These are phyloP conservation scores for Rhamnusium bicolor DNA, from an alignment of 2,888 invertebrate species.

Conservation along the genomic window DNA sequence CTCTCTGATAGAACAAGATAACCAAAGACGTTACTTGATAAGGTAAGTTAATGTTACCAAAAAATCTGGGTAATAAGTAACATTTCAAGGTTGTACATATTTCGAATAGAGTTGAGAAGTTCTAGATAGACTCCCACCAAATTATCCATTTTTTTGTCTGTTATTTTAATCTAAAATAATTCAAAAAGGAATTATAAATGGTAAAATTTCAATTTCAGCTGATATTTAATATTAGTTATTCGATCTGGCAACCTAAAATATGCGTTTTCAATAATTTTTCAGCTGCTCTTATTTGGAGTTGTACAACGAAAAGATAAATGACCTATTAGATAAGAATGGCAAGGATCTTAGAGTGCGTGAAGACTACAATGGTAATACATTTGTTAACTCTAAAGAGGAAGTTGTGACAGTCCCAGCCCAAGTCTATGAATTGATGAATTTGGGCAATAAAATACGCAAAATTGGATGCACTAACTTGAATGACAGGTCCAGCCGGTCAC, in stretches of 20 bases:
- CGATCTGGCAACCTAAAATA: too few species aligned
- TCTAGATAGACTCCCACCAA: too few species aligned
- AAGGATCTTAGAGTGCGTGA: constrained; percentile 79
- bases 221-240: too few species aligned
- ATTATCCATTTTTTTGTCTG: too few species aligned
- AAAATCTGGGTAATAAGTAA: too few species aligned
- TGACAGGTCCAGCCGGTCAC: constrained; percentile 90
- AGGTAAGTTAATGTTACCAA: constrained; percentile 74
- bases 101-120: too few species aligned
- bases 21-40: constrained; percentile 82
- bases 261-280: constrained; percentile 56
- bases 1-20: constrained; percentile 75
- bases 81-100: too few species aligned
- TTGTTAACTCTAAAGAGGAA: constrained; percentile 78
- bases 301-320: constrained; percentile 88
- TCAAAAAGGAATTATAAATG: too few species aligned
- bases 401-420: constrained; percentile 78
- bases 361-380: constrained; percentile 75
- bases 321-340: constrained; percentile 78
- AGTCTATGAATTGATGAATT: constrained; percentile 75
- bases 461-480: constrained; percentile 91
- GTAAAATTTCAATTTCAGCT: too few species aligned
- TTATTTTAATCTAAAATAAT: too few species aligned
- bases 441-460: constrained; percentile 80
- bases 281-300: constrained; percentile 91